Evolutionary conservation across 1,140 invertebrate species (phyloP).

Genomic region (Whitmania pigra): DNA sequence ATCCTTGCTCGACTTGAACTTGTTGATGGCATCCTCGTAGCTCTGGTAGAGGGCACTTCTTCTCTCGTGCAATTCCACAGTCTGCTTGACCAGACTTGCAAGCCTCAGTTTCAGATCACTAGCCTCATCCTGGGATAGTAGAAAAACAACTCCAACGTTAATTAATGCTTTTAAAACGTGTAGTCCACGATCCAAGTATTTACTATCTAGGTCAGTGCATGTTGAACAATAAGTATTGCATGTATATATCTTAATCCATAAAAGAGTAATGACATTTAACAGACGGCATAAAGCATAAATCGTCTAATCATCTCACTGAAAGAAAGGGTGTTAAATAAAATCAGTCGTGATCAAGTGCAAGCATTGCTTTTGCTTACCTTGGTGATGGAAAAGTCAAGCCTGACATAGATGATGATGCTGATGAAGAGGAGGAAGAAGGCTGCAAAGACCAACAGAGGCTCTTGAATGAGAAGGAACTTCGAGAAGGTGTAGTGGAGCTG

Average conservation of each 20-base stretch:
- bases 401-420: conserved; percentile 79
- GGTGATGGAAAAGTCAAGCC: conserved; percentile 84
- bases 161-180: no score
- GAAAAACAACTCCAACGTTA: not conserved
- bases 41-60: conserved; percentile 52
- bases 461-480: conserved; percentile 66
- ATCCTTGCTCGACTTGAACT: conserved; percentile 56
- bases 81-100: conserved; percentile 43
- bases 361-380: conserved; percentile 36
- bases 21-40: conserved; percentile 53
- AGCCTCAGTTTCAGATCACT: conserved; percentile 49
- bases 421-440: conserved; percentile 84
- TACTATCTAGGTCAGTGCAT: not conserved
- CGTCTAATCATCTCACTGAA: no score
- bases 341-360: no score
- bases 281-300: no score
- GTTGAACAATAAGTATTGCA: no score
- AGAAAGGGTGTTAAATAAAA: no score
- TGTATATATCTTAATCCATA: no score
- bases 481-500: conserved; percentile 77
- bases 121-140: conserved; percentile 45
- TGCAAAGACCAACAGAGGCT: conserved; percentile 72
- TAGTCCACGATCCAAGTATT: not conserved
- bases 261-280: no score
- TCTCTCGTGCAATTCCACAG: conserved; percentile 52